phyloP scores from a whole-genome alignment of 2,888 invertebrate species.

The Kuschelorhynchus macadamiae region DNA sequence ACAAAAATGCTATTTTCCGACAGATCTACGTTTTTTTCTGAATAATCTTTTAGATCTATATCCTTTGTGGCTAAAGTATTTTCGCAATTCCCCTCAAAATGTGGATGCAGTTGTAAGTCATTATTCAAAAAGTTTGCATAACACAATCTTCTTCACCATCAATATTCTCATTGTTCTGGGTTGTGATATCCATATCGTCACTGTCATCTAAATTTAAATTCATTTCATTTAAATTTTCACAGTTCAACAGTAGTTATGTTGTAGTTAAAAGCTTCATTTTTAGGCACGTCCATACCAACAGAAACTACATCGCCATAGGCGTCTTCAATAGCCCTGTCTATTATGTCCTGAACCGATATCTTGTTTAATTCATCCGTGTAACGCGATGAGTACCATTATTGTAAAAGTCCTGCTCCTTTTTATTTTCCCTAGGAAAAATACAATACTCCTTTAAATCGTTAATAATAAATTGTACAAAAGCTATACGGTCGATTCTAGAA shows the following conservation, averaged over 20 bases:
- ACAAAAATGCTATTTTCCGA: slow-evolving; percentile 11
- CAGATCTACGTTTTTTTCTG: slow-evolving; percentile 13
- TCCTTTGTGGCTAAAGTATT: background rate
- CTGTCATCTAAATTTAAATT: no score
- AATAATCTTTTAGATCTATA: slow-evolving; percentile 12
- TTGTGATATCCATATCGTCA: background rate
- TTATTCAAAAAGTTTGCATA: slow-evolving; percentile 9
- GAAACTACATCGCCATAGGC: slow-evolving; percentile 9
- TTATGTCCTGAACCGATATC: background rate
- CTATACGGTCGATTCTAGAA: slow-evolving; percentile 8
- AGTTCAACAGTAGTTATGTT: no score
- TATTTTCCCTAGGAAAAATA: slow-evolving; percentile 2
- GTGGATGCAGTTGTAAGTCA: slow-evolving; percentile 3
- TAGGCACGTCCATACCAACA: background rate
- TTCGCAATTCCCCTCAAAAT: slow-evolving; percentile 1
- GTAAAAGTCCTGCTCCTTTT: slow-evolving; percentile 9
- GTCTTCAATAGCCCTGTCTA: slow-evolving; percentile 4
- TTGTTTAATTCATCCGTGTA: slow-evolving; percentile 2
- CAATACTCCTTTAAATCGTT: slow-evolving; percentile 6
- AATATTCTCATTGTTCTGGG: background rate
- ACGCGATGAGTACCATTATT: background rate
- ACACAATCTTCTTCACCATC: background rate
- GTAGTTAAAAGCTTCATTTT: background rate
- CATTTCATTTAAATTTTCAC: no score
- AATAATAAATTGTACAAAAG: slow-evolving; percentile 6